Percentiles rank a stretch among this genome's conserved stretches.
phyloP scores from a whole-genome alignment of 2,888 invertebrate species.

The Oegoconia quadripuncta region DNA sequence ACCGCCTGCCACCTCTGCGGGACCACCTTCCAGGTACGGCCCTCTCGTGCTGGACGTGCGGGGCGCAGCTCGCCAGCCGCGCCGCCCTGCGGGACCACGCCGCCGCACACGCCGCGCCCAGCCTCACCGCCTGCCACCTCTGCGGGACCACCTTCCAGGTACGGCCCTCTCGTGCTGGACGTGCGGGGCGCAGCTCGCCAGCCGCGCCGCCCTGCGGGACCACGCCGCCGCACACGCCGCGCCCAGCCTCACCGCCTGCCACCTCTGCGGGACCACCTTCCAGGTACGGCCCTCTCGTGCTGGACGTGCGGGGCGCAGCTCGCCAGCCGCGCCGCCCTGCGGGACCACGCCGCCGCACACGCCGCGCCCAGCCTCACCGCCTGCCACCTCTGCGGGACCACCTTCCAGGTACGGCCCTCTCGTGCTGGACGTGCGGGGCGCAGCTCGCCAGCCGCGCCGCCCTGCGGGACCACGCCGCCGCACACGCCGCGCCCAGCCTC shows the following conservation, averaged over 20 bases:
- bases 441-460: conserved; percentile 38
- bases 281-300: conserved; percentile 54
- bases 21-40: conserved; percentile 35
- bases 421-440: conserved; percentile 47
- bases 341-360: conserved; percentile 34
- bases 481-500: conserved; percentile 64
- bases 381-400: conserved; percentile 45
- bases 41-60: conserved; percentile 72
- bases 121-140: conserved; percentile 38
- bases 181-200: conserved; percentile 57
- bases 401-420: conserved; percentile 41
- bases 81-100: conserved; percentile 37
- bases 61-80: conserved; percentile 47
- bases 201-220: conserved; percentile 34
- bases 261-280: conserved; percentile 46
- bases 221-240: conserved; percentile 36
- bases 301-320: conserved; percentile 69
- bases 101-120: conserved; percentile 31
- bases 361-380: conserved; percentile 26
- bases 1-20: conserved; percentile 44
- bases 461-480: conserved; percentile 63
- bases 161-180: conserved; percentile 65
- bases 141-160: conserved; percentile 43
- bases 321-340: conserved; percentile 33
- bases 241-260: conserved; percentile 32